Percentiles rank a stretch among this genome's conserved stretches.
phyloP scores from a whole-genome alignment of 2,888 invertebrate genomes.

The Latrodectus elegans region DNA sequence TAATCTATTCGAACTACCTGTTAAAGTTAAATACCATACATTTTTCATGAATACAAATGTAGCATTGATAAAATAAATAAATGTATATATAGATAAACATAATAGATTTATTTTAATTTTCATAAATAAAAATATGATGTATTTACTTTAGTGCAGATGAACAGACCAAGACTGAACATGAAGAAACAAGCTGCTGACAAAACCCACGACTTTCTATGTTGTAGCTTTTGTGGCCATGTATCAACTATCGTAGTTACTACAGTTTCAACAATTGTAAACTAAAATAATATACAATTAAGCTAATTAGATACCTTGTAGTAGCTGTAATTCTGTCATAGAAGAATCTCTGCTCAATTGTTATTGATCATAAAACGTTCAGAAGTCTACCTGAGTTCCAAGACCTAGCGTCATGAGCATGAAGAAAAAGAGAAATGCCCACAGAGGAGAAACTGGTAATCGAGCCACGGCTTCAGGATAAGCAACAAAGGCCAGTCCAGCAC shows the following conservation, averaged over 20 bases:
- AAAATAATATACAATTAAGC: conserved; percentile 60
- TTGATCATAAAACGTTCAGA: too few species aligned
- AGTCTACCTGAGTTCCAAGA: conserved; percentile 77
- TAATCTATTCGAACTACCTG: too few species aligned
- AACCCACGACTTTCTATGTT: conserved; percentile 75
- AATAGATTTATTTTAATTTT: too few species aligned
- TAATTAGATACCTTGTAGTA: neutral
- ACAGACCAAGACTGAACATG: conserved; percentile 83
- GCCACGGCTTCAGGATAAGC: conserved; percentile 89
- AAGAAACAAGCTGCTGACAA: conserved; percentile 81
- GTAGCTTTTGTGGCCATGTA: conserved; percentile 76
- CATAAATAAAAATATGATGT: neutral
- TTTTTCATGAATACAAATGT: too few species aligned
- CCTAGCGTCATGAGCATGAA: conserved; percentile 85
- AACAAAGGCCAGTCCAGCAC: conserved; percentile 85
- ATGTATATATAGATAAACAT: too few species aligned
- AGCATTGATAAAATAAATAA: too few species aligned
- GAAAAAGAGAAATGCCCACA: conserved; percentile 89
- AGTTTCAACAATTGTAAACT: conserved; percentile 77
- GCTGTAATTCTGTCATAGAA: too few species aligned
- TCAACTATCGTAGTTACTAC: conserved; percentile 78
- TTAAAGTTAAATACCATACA: too few species aligned
- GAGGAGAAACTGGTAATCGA: conserved; percentile 84
- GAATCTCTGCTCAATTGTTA: too few species aligned
- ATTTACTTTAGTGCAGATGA: conserved; percentile 81